Evolutionary conservation across 2,888 invertebrate genomes (phyloP), one percentile per base, ranked within the genome.

Genomic region (Heterodera filipjevi): DNA sequence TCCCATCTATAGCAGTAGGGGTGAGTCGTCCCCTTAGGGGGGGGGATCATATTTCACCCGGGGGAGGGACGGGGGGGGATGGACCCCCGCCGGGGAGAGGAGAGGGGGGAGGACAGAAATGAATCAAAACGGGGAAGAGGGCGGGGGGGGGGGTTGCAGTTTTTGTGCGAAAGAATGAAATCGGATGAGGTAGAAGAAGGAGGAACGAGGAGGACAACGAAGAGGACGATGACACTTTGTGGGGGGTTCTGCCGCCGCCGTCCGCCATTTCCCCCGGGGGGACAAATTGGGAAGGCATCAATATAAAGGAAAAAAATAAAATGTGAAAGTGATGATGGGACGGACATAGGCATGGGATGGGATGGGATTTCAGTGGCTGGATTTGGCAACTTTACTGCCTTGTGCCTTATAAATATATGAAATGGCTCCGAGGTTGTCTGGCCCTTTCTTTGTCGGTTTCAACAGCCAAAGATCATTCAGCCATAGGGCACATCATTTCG

Each of bases 241-340:
- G 39, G 14, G 27, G 46, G 30, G 27, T 10, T 14, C 39, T 2
- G 39, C 12, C n/a, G n/a, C 39, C 39, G 39, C 12, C 39, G 39
- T 12, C 12, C 27, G n/a, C 30, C 46, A 5, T 71, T 49, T 49
- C 46, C 71, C 46, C 49, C 19, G 30, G 35, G 16, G 32, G 46
- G 33, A 71, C 71, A 71, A 71, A 30, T 33, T 27, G 33, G 32
- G 49, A 71, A 71, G 46, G 49, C 49, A 53, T 30, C 16, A 68
- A 68, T 22, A 68, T 16, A 68, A 3, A 68, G 16, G 66, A 33
- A 33, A 33, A 71, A 46, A 22, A 10, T 33, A 33, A 27, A 30
- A 33, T 49, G 30, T 30, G 16, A n/a, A n/a, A n/a, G n/a, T 27
- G 27, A 70, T n/a, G 39, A 70, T 70, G 44, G 39, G n/a, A 10